Percentiles rank a stretch among this genome's conserved stretches.
Conservation (phyloP, 2,113 vertebrate species). For the Dunckerocampus dactyliophorus region DNA sequence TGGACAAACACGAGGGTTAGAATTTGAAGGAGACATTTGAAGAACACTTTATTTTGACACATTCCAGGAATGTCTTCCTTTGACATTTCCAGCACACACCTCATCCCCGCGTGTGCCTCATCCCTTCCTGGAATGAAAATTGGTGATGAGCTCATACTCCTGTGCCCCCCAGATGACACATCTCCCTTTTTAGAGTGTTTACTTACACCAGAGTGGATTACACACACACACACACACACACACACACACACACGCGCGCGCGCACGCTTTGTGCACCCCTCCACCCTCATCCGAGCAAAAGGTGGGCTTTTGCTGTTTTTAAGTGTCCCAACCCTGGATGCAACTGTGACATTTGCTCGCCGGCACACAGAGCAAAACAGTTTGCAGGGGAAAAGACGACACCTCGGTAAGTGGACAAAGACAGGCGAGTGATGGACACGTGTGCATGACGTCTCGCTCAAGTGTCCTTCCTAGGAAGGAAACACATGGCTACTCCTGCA, state of each 20-base stretch:
- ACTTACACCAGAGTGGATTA: constrained; percentile 7
- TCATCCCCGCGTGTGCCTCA: constrained; percentile 24
- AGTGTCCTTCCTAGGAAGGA: constrained; percentile 46
- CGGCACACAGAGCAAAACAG: constrained; percentile 35
- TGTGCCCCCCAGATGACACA: constrained; percentile 40
- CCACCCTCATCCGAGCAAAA: constrained; percentile 37
- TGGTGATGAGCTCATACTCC: constrained; percentile 40
- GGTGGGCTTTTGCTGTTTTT: constrained; percentile 52
- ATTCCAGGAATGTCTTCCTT: constrained; percentile 36
- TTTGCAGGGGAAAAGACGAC: constrained; percentile 14
- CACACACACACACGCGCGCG: too few relatives aligned
- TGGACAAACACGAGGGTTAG: too few relatives aligned
- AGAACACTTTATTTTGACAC: constrained; percentile 14
- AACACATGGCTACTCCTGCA: constrained; percentile 48
- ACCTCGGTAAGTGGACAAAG: constrained; percentile 43
- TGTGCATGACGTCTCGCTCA: constrained; percentile 18
- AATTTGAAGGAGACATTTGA: not conserved
- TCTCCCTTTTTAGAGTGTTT: constrained; percentile 6
- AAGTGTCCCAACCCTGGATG: constrained; percentile 35
- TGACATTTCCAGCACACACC: constrained; percentile 31
- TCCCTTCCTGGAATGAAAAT: constrained; percentile 48
- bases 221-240: not conserved
- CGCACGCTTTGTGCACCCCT: constrained; percentile 22
- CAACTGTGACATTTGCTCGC: constrained; percentile 49
- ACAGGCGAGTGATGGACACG: constrained; percentile 33